Base-by-base conservation (phyloP, 2,888 invertebrate genomes). In the Liodrosophila aerea region DNA sequence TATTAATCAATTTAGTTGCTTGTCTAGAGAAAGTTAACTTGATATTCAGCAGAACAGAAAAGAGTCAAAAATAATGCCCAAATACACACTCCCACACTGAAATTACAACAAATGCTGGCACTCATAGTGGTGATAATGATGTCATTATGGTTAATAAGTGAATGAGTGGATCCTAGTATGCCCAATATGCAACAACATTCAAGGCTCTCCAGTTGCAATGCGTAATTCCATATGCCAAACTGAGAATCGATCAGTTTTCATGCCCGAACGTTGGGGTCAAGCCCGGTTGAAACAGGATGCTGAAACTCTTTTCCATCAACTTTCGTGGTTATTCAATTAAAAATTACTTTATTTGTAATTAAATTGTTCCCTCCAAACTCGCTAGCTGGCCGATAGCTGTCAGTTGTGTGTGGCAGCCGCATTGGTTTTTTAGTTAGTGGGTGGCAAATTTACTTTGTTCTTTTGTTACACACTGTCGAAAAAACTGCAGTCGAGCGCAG, bases 291-390 rank as follows among this genome's bases (percentile, higher is more conserved):
- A n/a, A n/a, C n/a, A n/a, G n/a, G n/a, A n/a, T n/a, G n/a, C n/a
- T 31, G 50, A 33, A 64, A 53, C 74, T 66, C 66, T 76, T 73
- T 71, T 71, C 70, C 75, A 81, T 76, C 77, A 73, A 76, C 73
- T 77, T 78, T 78, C 73, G 82, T 78, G 86, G 87, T 85, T 87
- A 87, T 87, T 87, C 86, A 87, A 86, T 87, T 87, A 87, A 87
- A 87, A 87, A 86, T 87, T 87, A 87, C 87, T 87, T 87, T 86
- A 85, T 87, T 87, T 86, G 86, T 86, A 87, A 87, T 87, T 87
- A 87, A 87, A 87, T 87, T 83, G 83, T 81, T 73, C 84, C 68
- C 22, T 22, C 73, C 56, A 36, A 39, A 41, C 56, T 73, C 62
- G 43, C 59, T 65, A 76, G 60, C 73, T 73, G 73, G 61, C 8